These are phyloP conservation scores for Platyura marginata DNA, from an alignment of 1,140 invertebrate species.

Conservation along the genomic window DNA sequence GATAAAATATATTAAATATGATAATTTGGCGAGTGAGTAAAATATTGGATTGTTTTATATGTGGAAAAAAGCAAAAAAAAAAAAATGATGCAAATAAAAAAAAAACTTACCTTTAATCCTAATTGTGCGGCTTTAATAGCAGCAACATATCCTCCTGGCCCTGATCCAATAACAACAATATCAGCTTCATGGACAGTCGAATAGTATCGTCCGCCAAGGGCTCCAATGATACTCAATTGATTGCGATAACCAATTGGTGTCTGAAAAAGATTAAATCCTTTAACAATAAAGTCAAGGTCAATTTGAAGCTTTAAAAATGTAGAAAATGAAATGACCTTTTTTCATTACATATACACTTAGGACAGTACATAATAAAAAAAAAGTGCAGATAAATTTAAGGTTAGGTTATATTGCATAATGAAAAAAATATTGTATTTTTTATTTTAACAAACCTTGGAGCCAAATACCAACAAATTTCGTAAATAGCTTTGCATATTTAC, in stretches of 20 bases:
- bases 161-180: slow-evolving; percentile 93
- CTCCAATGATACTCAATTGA: slow-evolving; percentile 17
- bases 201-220: slow-evolving; percentile 34
- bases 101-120: slow-evolving; percentile 67
- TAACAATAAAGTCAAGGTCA: neutral
- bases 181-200: slow-evolving; percentile 66
- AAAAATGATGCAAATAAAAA: no score
- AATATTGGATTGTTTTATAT: no score
- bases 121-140: slow-evolving; percentile 97
- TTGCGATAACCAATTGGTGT: neutral
- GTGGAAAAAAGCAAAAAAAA: no score
- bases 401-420: neutral
- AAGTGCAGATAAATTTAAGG: neutral
- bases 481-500: neutral
- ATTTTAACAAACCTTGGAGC: neutral
- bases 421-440: neutral
- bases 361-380: neutral
- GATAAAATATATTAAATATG: no score
- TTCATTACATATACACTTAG: neutral
- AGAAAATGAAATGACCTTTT: neutral
- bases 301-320: neutral
- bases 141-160: slow-evolving; percentile 98
- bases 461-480: neutral
- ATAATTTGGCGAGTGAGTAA: no score
- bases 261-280: neutral